Evolutionary conservation across 2,113 vertebrate species (phyloP), one percentile per base, ranked within the genome.

Genomic region (Ceyx margarethae): DNA sequence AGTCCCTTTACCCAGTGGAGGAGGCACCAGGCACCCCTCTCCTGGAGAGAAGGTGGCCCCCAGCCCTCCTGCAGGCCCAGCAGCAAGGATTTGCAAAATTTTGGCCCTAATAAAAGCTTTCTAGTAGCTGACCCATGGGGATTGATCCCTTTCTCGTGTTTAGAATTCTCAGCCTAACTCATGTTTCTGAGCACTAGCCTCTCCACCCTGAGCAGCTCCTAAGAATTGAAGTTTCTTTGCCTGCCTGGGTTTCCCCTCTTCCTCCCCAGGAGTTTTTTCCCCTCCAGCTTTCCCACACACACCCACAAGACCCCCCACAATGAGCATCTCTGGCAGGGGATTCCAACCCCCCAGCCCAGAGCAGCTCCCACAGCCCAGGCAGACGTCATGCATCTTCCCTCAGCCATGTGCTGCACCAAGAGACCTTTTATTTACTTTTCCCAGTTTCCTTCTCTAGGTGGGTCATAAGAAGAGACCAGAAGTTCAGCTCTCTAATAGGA

Each of bases 391-490:
- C n/a, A 51, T 80, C 53, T 57, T 93, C 26, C 79, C 68, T 57
- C 6, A 2, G 53, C 29, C 60, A 61, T 3, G 1, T 21, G 26
- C 2, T 0, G 1, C 60, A 23, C 18, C 0, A 0, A 77, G 53
- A 11, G 12, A 40, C 62, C 50, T 90, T 88, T 75, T 79, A 81
- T 94, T 95, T 93, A 89, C 71, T 89, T 93, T 67, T 89, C 71
- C 54, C 69, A 43, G 31, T 71, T 90, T 83, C 83, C 69, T 82
- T 51, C 31, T 81, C 65, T 48, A 5, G 0, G 23, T 29, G 56
- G 45, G 29, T 75, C 57, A 72, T 5, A 2, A 82, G 48, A 71
- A 90, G 61, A 0, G 1, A 53, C n/a, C 45, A 86, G 48, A 40
- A 93, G n/a, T 43, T 87, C 60, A 53, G 40, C 21, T 67, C 48